Evolutionary conservation across 2,113 vertebrate species (phyloP).

Genomic region (Oncorhynchus kisutch): DNA sequence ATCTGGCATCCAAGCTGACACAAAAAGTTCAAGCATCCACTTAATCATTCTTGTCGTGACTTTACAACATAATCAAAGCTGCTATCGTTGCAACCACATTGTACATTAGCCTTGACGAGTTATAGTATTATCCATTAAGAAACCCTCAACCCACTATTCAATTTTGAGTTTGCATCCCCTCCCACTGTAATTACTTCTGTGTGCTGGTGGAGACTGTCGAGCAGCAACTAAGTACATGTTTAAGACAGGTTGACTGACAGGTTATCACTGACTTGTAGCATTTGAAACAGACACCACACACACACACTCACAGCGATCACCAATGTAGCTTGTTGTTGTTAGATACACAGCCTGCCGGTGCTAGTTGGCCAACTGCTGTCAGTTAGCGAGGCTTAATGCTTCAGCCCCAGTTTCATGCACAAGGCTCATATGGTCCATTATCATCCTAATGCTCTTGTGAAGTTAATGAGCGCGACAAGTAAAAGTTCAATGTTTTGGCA

Average conservation of each 20-base stretch:
- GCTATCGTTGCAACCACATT: not conserved
- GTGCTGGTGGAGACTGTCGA: not conserved
- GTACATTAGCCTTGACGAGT: not conserved
- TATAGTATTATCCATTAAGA: not conserved
- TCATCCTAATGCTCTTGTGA: constrained; percentile 1
- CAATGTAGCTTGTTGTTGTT: not conserved
- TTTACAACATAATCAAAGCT: not conserved
- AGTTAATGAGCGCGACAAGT: not conserved
- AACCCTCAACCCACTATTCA: not conserved
- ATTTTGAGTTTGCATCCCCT: not conserved
- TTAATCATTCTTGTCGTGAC: not conserved
- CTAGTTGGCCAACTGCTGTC: constrained; percentile 47
- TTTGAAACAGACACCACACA: not conserved
- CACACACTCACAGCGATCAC: not conserved
- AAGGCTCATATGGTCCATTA: constrained; percentile 24
- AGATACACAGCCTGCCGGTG: constrained; percentile 47
- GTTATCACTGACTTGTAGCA: constrained; percentile 1
- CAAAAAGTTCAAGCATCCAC: not conserved
- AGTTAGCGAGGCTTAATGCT: constrained; percentile 47
- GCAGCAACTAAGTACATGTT: not conserved
- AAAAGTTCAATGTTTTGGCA: not conserved
- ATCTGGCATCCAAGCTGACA: not conserved
- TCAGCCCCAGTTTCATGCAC: constrained; percentile 13
- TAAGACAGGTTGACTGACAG: not conserved
- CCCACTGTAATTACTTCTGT: constrained; percentile 35